Base-by-base conservation (phyloP, 53 echinoderm and acorn worm genomes). In the Patiria pectinifera region DNA sequence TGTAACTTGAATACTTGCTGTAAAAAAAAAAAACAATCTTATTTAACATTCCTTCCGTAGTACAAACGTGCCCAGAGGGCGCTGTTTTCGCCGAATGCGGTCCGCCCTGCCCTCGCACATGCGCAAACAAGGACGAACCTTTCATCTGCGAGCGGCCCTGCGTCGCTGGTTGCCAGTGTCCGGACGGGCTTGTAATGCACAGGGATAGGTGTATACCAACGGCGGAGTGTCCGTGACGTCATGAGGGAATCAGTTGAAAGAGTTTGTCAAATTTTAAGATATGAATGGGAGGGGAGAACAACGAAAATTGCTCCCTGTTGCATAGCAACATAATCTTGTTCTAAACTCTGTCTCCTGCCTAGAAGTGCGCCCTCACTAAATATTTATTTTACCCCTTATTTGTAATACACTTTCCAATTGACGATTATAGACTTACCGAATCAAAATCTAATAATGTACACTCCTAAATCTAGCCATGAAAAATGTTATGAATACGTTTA, bases 91-190 rank as follows among this genome's bases (percentile, higher is more conserved):
- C 97, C 13, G 95, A 95, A 62, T 98, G 98, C 79, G 99, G 94
- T 11, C 94, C 97, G 15, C 97, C 99, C 6, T 99, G 99, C 71
- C 94, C 95, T 22, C 92, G 96, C 45, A 97, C 97, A 59, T 99
- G 99, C 85, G 92, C 92, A 78, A 97, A 99, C 88, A 95, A 84
- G 72, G 93, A 99, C 89, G 87, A 94, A 2, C 91, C 93, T 6
- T 60, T 85, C 12, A 71, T 92, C 45, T 99, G 99, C 63, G 18
- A 13, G 47, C 83, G 66, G n/a, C 89, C 92, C 19, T 94, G 94
- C 47, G 91, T 95, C 19, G 94, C 99, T 4, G 99, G 99, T 19
- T 99, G 99, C 92, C 95, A 95, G 44, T 99, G 99, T 62, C 92
- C 96, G 3, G 94, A 92, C 16, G 94, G 94, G 21, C 92, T 89